phyloP scores from a whole-genome alignment of 2,113 vertebrate genomes.

The Octodon degus region DNA sequence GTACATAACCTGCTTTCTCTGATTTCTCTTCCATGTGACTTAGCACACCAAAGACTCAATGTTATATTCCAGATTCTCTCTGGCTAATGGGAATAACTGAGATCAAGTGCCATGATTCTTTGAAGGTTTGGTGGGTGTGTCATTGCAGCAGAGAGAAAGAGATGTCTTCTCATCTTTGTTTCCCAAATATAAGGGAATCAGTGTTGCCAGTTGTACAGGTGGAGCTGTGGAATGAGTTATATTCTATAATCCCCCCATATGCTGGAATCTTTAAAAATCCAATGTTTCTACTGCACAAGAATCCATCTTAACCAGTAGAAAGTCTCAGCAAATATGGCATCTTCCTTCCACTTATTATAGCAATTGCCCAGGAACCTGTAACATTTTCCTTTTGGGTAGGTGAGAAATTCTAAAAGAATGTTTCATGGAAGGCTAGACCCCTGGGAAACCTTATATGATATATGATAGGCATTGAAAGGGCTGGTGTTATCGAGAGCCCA shows the following conservation, averaged over 20 bases:
- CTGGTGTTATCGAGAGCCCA: background rate
- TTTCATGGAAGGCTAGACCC: background rate
- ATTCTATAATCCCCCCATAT: background rate
- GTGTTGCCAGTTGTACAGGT: background rate
- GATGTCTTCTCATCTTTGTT: background rate
- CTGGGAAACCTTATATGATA: background rate
- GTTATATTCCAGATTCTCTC: constrained; percentile 32
- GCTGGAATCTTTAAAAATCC: constrained; percentile 19
- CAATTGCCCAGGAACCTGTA: background rate
- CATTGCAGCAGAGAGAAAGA: background rate
- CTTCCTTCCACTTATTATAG: background rate
- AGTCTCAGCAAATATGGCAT: background rate
- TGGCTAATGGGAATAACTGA: background rate
- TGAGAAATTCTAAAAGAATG: constrained; percentile 49
- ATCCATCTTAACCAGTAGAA: background rate
- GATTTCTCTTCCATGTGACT: constrained; percentile 37
- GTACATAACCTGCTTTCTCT: background rate
- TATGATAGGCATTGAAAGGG: background rate
- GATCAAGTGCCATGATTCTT: background rate
- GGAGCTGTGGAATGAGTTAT: background rate
- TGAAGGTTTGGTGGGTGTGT: background rate
- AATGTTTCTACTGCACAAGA: background rate
- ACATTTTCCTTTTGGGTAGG: constrained; percentile 49
- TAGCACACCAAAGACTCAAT: background rate
- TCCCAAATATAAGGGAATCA: background rate